Base-by-base conservation (phyloP, 2,113 vertebrate species). In the Loxodonta africana region DNA sequence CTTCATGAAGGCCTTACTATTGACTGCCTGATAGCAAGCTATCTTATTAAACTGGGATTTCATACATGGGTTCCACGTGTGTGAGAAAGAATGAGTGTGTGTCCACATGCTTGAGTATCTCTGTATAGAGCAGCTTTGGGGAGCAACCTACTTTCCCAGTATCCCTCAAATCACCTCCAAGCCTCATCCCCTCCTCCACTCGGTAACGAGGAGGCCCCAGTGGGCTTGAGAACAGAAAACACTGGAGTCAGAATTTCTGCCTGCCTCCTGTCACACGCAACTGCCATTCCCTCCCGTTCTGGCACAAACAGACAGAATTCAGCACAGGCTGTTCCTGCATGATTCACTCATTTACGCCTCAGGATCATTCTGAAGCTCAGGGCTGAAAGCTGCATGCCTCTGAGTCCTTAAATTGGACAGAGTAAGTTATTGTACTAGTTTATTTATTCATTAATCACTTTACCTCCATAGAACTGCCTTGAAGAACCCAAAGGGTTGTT, bases 381-480 rank as follows among this genome's bases (percentile, higher is more conserved):
- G 28, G 26, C 26, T 92, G 74, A 81, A 87, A 48, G 26, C n/a
- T 46, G 25, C 93, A 87, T 84, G 86, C 15, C 28, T 93, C 15
- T 80, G 80, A 67, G 69, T 92, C 18, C 57, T 85, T 81, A 95
- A 93, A 69, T 18, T 83, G 63, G 60, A 44, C 60, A 83, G 69
- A 83, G 76, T 95, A 88, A 95, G 69, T n/a, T 92, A 97, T 51
- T 81, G 18, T 83, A 17, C 88, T 95, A 83, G 97, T 94, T 97
- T 48, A 90, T 94, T 78, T 51, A 88, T 76, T 90, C 96, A 96
- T 96, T 98, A 93, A 93, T 76, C 60, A 94, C 93, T 97, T 1
- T 67, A 44, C 12, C 88, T 51, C 69, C 96, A 46, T 0, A 0
- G 41, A 94, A 81, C 86, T 97, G 90, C 26, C 88, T 88, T 69